phyloP scores from a whole-genome alignment of 2,888 invertebrate species.

The Drosophila paranaensis region DNA sequence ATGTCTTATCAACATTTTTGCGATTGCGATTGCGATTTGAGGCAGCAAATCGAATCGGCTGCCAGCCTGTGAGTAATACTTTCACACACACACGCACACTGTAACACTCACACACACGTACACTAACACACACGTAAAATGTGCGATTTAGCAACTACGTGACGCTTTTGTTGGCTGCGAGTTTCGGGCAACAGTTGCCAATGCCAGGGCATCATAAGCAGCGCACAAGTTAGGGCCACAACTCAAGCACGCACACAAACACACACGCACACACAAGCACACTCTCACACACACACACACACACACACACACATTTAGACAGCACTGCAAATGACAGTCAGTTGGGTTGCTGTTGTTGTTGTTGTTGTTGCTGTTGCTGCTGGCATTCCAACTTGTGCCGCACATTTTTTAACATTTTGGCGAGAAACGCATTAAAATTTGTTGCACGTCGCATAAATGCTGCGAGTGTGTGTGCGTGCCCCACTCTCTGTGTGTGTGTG shows the following conservation, averaged over 20 bases:
- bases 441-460: slow-evolving; percentile 81
- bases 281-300: slow-evolving; percentile 3
- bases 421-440: slow-evolving; percentile 80
- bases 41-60: slow-evolving; percentile 27
- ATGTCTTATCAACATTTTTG: slow-evolving; percentile 66
- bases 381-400: slow-evolving; percentile 76
- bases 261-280: slow-evolving; percentile 10
- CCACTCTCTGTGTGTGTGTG: slow-evolving; percentile 15
- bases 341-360: slow-evolving; percentile 38
- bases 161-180: slow-evolving; percentile 71
- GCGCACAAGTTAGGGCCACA: slow-evolving; percentile 31
- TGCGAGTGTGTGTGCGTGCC: slow-evolving; percentile 37
- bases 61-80: slow-evolving; percentile 55
- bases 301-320: slow-evolving; percentile 5
- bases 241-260: slow-evolving; percentile 36
- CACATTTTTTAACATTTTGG: slow-evolving; percentile 79
- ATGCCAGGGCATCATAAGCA: slow-evolving; percentile 51
- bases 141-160: slow-evolving; percentile 77
- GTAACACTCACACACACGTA: slow-evolving; percentile 10
- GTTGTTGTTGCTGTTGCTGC: slow-evolving; percentile 15
- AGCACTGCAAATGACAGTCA: slow-evolving; percentile 57
- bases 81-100: slow-evolving; percentile 45
- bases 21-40: slow-evolving; percentile 16
- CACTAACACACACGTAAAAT: slow-evolving; percentile 56
- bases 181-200: slow-evolving; percentile 73